Evolutionary conservation across 2,888 invertebrate species (phyloP).

Genomic region (Ormyrus nitidulus): DNA sequence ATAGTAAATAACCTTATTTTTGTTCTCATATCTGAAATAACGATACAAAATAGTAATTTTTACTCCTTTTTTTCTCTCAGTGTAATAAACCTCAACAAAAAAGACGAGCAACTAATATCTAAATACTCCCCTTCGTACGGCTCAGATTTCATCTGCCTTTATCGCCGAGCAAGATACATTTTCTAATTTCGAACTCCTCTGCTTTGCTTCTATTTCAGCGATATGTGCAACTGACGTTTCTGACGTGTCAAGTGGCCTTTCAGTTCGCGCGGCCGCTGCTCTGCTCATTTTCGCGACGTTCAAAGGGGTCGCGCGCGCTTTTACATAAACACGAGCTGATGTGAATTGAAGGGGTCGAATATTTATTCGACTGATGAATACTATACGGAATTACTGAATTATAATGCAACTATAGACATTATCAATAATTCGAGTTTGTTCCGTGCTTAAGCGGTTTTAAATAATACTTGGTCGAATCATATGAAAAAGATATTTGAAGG

Average conservation of each 20-base stretch:
- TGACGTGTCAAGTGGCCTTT: conserved; percentile 71
- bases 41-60: too few relatives aligned
- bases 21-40: too few relatives aligned
- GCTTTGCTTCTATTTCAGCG: neutral
- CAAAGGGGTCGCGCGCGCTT: conserved; percentile 62
- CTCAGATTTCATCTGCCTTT: neutral
- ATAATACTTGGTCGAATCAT: too few relatives aligned
- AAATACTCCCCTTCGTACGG: conserved; percentile 7
- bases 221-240: conserved; percentile 72
- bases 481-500: too few relatives aligned
- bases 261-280: conserved; percentile 37
- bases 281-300: conserved; percentile 6
- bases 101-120: neutral
- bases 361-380: conserved; percentile 18
- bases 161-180: too few relatives aligned
- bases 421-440: neutral
- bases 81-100: conserved; percentile 43
- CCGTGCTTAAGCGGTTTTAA: too few relatives aligned
- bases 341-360: neutral
- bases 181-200: neutral
- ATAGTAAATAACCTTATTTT: too few relatives aligned
- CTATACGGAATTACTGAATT: neutral
- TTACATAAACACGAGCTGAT: conserved; percentile 71
- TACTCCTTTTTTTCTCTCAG: too few relatives aligned
- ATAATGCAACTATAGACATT: neutral